Base-by-base conservation (phyloP, 1,140 invertebrate genomes). In the Adelges cooleyi region DNA sequence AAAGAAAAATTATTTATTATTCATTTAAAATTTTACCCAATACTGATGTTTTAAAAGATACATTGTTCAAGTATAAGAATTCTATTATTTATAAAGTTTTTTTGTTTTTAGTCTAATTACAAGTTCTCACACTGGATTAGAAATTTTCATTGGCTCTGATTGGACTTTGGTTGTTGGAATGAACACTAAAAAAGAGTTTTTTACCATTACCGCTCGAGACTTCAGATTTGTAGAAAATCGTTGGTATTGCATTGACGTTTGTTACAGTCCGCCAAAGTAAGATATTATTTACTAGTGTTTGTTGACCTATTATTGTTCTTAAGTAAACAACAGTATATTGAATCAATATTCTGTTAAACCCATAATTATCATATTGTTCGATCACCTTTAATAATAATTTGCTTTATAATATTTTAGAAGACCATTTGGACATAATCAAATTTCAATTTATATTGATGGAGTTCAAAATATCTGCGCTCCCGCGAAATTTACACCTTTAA, bases 401-500 rank as follows among this genome's bases (percentile, higher is more conserved):
- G n/a, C n/a, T n/a, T n/a, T 52, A 11, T 44, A n/a, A n/a, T 54
- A 46, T 70, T 65, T 36, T 51, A 73, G 78, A 62, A 70, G 81
- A 46, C 82, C 82, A n/a, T 83, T 84, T 72, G 77, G 79, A 15
- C 78, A 81, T 67, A 82, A 81, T 69, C 80, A 83, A 68, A 72
- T 84, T 6, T 76, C 75, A 65, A 76, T 84, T 22, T 84, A 80
- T 69, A 78, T 84, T 65, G 83, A 84, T 74, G 83, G 83, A 33
- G 74, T 75, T 20, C 77, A 81, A 67, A 77, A 77, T 66, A 69
- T 81, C 11, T 77, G 74, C 52, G 74, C 78, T 23, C 78, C 78
- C 0, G 73, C 84, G 15, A 84, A 83, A 69, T 81, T 81, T 69
- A 80, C 81, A 33, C 76, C 78, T 1, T 72, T 83, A 23, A 76